Evolutionary conservation across 2,888 invertebrate species (phyloP).

Genomic region (Morpho helenor): DNA sequence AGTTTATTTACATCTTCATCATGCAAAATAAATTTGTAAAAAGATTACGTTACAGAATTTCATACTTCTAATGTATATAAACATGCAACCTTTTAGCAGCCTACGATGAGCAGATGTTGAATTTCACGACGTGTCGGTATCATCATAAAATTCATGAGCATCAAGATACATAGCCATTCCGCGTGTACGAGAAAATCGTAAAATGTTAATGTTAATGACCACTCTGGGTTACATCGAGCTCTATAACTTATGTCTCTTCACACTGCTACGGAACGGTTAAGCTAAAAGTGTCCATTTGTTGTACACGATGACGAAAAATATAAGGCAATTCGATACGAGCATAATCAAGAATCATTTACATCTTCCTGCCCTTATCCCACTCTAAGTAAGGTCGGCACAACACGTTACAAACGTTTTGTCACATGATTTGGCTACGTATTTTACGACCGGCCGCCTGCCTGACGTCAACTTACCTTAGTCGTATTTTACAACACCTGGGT

Average conservation of each 20-base stretch:
- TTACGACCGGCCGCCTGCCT: too few species aligned
- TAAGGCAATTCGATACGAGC: too few species aligned
- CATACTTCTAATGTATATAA: conserved; percentile 5
- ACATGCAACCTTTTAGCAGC: conserved; percentile 7
- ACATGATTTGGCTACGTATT: too few species aligned
- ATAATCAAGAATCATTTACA: too few species aligned
- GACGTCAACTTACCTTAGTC: too few species aligned
- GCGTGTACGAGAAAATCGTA: conserved; percentile 7
- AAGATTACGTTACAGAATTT: neutral
- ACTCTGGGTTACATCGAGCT: neutral
- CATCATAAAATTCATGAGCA: conserved; percentile 7
- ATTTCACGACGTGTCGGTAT: conserved; percentile 12
- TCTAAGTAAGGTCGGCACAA: too few species aligned
- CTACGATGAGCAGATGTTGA: conserved; percentile 10
- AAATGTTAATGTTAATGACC: conserved; percentile 14
- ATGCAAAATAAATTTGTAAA: too few species aligned
- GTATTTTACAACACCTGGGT: too few species aligned
- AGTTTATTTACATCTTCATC: too few species aligned
- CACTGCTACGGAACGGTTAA: too few species aligned
- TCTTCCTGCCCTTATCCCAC: too few species aligned
- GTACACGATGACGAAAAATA: neutral
- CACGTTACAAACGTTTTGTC: too few species aligned
- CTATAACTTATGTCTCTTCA: neutral
- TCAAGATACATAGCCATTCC: conserved; percentile 10
- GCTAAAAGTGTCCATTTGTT: neutral